A percentile compares a stretch with the other conserved stretches of the same genome.
Conservation (phyloP, 2,113 vertebrate genomes). For the Natator depressus region DNA sequence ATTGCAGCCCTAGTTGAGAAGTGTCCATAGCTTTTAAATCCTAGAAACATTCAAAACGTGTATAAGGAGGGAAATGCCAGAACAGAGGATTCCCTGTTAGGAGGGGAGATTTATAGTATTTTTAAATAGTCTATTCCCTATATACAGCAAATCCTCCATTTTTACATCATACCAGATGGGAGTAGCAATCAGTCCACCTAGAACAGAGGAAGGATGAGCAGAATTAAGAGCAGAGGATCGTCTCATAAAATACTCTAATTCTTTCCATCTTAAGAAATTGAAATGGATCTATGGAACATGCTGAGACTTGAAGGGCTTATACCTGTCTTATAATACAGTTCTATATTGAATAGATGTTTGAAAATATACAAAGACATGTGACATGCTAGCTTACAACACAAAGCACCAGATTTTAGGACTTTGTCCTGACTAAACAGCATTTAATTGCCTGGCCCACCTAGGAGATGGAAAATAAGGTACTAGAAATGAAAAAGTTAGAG, state of each 20-base stretch:
- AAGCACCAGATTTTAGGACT: background rate
- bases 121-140: background rate
- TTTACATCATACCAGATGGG: background rate
- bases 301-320: background rate
- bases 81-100: background rate
- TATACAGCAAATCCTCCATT: background rate
- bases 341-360: too few species aligned
- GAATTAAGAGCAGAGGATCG: background rate
- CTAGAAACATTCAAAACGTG: background rate
- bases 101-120: background rate
- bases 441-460: background rate
- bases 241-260: background rate
- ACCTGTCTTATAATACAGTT: background rate
- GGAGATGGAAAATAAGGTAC: background rate
- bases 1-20: background rate
- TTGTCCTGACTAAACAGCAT: background rate
- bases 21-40: background rate
- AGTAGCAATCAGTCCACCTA: background rate
- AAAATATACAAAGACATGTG: too few species aligned
- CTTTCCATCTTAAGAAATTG: background rate
- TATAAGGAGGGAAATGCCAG: background rate
- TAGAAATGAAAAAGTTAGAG: background rate
- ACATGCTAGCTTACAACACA: background rate
- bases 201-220: background rate
- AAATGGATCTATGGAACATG: background rate